These are phyloP conservation scores for Campodea augens DNA, from an alignment of 1,140 invertebrate genomes.

Conservation along the genomic window DNA sequence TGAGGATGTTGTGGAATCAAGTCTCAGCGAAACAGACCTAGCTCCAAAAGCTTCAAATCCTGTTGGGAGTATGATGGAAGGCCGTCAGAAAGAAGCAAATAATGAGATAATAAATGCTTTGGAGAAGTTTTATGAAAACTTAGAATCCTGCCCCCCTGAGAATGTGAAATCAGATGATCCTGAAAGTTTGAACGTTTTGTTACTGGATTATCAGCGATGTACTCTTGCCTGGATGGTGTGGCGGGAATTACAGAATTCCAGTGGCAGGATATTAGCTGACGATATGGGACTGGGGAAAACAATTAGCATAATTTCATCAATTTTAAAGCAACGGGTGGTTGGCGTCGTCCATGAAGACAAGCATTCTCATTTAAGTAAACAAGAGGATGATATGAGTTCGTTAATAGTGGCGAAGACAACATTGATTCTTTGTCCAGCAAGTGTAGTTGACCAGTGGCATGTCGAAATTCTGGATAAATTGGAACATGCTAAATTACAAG, in stretches of 20 bases:
- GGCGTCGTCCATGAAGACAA: slow-evolving; percentile 19
- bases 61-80: not conserved
- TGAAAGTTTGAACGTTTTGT: slow-evolving; percentile 33
- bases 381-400: slow-evolving; percentile 21
- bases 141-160: slow-evolving; percentile 40
- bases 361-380: slow-evolving; percentile 14
- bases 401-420: slow-evolving; percentile 39
- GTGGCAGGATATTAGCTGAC: slow-evolving; percentile 70
- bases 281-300: slow-evolving; percentile 94
- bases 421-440: slow-evolving; percentile 74
- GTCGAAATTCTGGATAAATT: slow-evolving; percentile 50
- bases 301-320: slow-evolving; percentile 70
- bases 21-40: too few relatives aligned
- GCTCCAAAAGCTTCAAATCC: too few relatives aligned
- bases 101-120: slow-evolving; percentile 45
- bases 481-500: slow-evolving; percentile 34
- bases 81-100: slow-evolving; percentile 21
- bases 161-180: slow-evolving; percentile 38
- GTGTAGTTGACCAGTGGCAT: slow-evolving; percentile 67
- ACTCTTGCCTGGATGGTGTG: slow-evolving; percentile 75
- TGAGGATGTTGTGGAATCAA: too few relatives aligned
- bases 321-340: slow-evolving; percentile 28
- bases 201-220: slow-evolving; percentile 74
- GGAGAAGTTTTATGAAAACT: slow-evolving; percentile 47
- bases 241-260: slow-evolving; percentile 63